Conservation (phyloP, 1,140 invertebrate genomes). For the Drosophila elegans region DNA sequence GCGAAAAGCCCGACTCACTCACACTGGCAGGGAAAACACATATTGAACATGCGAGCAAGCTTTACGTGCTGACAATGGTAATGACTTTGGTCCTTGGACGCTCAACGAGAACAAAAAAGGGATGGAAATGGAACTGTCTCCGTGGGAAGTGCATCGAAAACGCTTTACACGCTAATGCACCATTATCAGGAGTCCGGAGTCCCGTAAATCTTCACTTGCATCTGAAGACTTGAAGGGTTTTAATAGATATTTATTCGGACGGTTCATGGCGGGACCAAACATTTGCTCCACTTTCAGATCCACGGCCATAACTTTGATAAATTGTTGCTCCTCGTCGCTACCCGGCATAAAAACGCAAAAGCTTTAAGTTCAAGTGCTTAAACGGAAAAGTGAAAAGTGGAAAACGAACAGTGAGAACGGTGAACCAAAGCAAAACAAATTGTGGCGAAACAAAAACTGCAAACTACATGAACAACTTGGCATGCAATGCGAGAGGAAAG, state of each 20-base stretch:
- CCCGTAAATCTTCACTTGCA: constrained; percentile 80
- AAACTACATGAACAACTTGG: constrained; percentile 66
- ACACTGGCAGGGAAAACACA: constrained; percentile 21
- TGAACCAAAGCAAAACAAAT: constrained; percentile 63
- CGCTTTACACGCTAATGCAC: constrained; percentile 75
- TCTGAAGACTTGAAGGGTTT: constrained; percentile 58
- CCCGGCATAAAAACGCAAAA: constrained; percentile 35
- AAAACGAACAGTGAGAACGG: constrained; percentile 4
- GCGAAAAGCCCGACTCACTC: constrained; percentile 34
- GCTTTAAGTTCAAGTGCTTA: constrained; percentile 63
- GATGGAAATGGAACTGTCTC: constrained; percentile 31
- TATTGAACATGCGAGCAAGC: constrained; percentile 59
- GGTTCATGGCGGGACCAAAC: constrained; percentile 33
- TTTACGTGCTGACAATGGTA: constrained; percentile 76
- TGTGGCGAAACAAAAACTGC: constrained; percentile 57
- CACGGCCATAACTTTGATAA: constrained; percentile 67
- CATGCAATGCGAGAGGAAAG: constrained; percentile 53
- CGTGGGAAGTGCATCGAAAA: constrained; percentile 71
- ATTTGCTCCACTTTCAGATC: constrained; percentile 37
- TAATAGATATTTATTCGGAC: constrained; percentile 77
- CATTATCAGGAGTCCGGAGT: constrained; percentile 67
- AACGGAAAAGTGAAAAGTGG: constrained; percentile 4
- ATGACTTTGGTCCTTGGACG: constrained; percentile 54
- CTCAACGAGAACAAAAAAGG: background rate
- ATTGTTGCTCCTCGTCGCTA: constrained; percentile 46